Percentiles rank a stretch among this genome's conserved stretches.
Conservation (phyloP, 2,113 vertebrate species). For the Campylomormyrus numenius region DNA sequence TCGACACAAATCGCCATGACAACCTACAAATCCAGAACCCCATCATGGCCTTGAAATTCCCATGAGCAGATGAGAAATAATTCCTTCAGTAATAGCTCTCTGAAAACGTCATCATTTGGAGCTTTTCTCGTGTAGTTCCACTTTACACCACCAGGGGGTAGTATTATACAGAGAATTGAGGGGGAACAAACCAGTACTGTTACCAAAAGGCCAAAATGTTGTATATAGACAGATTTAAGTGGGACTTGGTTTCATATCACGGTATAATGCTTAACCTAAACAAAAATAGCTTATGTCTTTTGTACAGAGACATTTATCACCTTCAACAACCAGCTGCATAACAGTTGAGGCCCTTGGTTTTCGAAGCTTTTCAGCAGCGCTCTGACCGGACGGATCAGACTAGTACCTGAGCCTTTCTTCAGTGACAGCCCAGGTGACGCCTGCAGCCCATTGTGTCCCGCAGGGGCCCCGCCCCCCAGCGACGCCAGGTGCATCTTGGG, state of each 20-base stretch:
- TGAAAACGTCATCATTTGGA: neutral
- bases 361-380: neutral
- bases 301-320: neutral
- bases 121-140: slow-evolving; percentile 25
- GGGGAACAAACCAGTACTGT: neutral
- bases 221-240: neutral
- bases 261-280: neutral
- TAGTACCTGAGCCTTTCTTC: slow-evolving; percentile 73
- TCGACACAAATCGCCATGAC: neutral
- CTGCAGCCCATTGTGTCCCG: slow-evolving; percentile 63
- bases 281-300: neutral
- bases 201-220: neutral
- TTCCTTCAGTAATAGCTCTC: neutral
- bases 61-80: neutral
- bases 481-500: slow-evolving; percentile 85
- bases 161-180: neutral
- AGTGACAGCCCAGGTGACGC: slow-evolving; percentile 60
- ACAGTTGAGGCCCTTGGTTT: neutral
- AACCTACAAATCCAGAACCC: neutral
- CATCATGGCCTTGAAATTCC: neutral
- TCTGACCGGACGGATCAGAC: neutral
- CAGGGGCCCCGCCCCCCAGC: slow-evolving; percentile 61
- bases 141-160: neutral
- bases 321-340: neutral
- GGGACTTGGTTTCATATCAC: neutral